Base-by-base conservation (phyloP, 2,888 invertebrate species). In the Heliconius ethilla region DNA sequence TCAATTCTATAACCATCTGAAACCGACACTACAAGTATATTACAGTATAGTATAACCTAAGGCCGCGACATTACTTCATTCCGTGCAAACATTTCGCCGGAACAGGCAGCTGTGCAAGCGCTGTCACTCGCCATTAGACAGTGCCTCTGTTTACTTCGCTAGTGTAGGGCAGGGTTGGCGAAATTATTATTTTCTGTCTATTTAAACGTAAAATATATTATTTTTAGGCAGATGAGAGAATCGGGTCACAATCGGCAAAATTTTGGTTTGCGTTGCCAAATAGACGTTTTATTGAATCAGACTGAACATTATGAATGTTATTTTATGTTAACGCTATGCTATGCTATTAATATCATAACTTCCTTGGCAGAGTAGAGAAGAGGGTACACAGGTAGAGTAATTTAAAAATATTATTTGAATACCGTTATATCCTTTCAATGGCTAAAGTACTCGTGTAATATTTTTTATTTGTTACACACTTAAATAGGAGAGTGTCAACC, bases 81-180 rank as follows among this genome's bases (percentile, higher is more conserved):
- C 75, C 72, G 63, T 75, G 59, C 78, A 78, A 78, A 78, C 80
- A 78, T 72, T 59, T 72, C 72, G 74, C 78, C 51, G 70, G 72
- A 72, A 27, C 76, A 55, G 70, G 73, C 77, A 81, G 81, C 81
- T 81, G 81, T 77, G 81, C 81, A 80, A 81, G 80, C 81, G 78
- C 80, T 78, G 80, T 75, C 80, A 73, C 67, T 77, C 77, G 77
- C 77, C 73, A 76, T 78, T 76, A 78, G 72, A 18, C 70, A 55
- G 69, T 69, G 62, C 51, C 69, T 45, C 45, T 76, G 72, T 76
- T 77, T 74, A 74, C 77, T 67, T 29, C 72, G 65, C 72, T 33
- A 27, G 37, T 72, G 27, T 1, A 9, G 15, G 22, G 27, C 67
- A 76, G 78, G 76, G 78, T n/a, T 70, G 59, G 10, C 63, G 18